phyloP scores from a whole-genome alignment of 2,113 vertebrate species.

The Myotis davidii region DNA sequence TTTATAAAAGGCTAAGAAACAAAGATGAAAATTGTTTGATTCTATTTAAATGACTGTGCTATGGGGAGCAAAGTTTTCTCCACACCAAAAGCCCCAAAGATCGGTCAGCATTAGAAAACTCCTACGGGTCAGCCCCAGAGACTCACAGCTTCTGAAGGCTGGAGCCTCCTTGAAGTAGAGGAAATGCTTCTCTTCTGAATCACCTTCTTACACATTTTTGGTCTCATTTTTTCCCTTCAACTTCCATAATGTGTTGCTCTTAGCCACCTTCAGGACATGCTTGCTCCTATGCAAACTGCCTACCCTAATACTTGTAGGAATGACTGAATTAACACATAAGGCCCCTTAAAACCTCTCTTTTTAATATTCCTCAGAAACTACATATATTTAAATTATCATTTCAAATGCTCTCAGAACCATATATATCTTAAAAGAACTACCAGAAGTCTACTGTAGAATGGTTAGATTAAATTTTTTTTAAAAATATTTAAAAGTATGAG shows the following conservation, averaged over 20 bases:
- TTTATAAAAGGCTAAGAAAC: constrained; percentile 38
- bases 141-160: neutral
- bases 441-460: neutral
- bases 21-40: constrained; percentile 68
- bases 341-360: neutral
- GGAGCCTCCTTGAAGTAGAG: neutral
- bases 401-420: neutral
- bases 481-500: neutral
- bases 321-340: neutral
- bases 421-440: neutral
- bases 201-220: neutral
- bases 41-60: constrained; percentile 62
- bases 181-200: neutral
- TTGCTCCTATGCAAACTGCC: neutral
- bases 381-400: neutral
- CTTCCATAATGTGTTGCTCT: neutral
- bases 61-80: constrained; percentile 33
- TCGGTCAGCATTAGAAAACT: constrained; percentile 27
- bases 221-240: neutral
- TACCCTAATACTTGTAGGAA: neutral
- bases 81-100: neutral
- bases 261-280: neutral
- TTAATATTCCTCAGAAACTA: neutral
- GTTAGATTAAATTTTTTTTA: constrained; percentile 46
- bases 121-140: neutral